Percentiles rank a stretch among this genome's conserved stretches.
These are phyloP conservation scores for Chinchilla lanigera DNA, from an alignment of 2,113 vertebrate species.

Conservation along the genomic window DNA sequence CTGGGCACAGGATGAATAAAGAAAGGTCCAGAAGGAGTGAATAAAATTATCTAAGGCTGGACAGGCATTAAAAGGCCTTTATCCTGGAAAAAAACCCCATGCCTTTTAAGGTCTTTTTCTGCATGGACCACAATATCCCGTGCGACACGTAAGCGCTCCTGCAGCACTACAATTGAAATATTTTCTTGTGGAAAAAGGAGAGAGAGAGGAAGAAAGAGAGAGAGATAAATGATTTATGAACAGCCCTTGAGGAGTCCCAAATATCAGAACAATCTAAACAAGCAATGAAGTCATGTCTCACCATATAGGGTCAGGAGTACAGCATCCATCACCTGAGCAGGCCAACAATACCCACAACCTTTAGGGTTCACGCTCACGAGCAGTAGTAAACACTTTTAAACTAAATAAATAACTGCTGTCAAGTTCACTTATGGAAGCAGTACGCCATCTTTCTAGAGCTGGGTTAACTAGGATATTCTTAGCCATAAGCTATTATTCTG, in stretches of 20 bases:
- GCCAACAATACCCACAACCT: slow-evolving; percentile 90
- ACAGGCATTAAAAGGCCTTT: slow-evolving; percentile 99
- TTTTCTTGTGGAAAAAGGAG: slow-evolving; percentile 86
- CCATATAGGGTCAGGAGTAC: slow-evolving; percentile 89
- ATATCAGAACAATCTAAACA: slow-evolving; percentile 93
- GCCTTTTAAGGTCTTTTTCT: slow-evolving; percentile 94
- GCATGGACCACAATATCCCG: slow-evolving; percentile 88
- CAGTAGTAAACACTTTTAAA: slow-evolving; percentile 92
- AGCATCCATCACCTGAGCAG: slow-evolving; percentile 91
- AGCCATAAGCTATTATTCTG: slow-evolving; percentile 48
- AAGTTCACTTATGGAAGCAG: slow-evolving; percentile 87
- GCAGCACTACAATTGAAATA: slow-evolving; percentile 90
- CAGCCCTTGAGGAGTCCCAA: slow-evolving; percentile 91
- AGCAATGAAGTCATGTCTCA: slow-evolving; percentile 93
- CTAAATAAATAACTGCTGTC: slow-evolving; percentile 91
- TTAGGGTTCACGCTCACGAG: slow-evolving; percentile 88
- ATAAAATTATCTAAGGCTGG: slow-evolving; percentile 99
- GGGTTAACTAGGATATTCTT: slow-evolving; percentile 74
- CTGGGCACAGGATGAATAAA: slow-evolving; percentile 96
- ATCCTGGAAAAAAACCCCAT: slow-evolving; percentile 90
- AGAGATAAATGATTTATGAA: slow-evolving; percentile 93
- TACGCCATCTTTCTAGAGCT: slow-evolving; percentile 85
- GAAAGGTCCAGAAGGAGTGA: slow-evolving; percentile 95
- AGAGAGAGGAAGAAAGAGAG: not conserved
- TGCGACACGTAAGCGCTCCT: slow-evolving; percentile 88